Evolutionary conservation across 2,113 vertebrate genomes (phyloP).

Genomic region (Semicossyphus pulcher): DNA sequence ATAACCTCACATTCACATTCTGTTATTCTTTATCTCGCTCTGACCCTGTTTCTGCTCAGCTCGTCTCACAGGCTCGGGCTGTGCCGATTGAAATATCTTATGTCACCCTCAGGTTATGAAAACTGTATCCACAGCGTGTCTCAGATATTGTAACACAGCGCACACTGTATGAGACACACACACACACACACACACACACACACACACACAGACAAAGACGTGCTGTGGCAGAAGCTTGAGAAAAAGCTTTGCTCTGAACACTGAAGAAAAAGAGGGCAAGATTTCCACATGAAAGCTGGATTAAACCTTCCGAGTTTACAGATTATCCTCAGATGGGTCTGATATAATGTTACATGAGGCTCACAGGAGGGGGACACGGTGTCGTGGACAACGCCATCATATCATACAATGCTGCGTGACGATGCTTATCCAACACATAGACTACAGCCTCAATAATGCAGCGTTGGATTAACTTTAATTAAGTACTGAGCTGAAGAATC

Average conservation of each 20-base stretch:
- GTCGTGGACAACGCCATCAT: background rate
- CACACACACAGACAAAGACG: slow-evolving; percentile 30
- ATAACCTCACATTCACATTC: slow-evolving; percentile 36
- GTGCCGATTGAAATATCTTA: slow-evolving; percentile 33
- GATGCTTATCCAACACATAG: no score
- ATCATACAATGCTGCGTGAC: no score
- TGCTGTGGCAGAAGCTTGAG: slow-evolving; percentile 8
- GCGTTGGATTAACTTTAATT: no score
- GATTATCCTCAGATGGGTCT: background rate
- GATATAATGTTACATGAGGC: background rate
- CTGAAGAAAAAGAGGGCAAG: slow-evolving; percentile 5
- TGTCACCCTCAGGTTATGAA: slow-evolving; percentile 44
- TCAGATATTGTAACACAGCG: slow-evolving; percentile 20
- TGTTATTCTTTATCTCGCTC: slow-evolving; percentile 49
- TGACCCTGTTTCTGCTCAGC: slow-evolving; percentile 53
- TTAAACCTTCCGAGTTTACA: slow-evolving; percentile 3
- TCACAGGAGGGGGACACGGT: background rate
- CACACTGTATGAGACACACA: slow-evolving; percentile 10
- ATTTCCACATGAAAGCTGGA: slow-evolving; percentile 5
- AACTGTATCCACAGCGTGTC: slow-evolving; percentile 10
- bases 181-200: slow-evolving; percentile 34
- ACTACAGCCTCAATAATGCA: no score
- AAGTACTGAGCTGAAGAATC: no score
- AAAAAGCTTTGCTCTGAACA: background rate
- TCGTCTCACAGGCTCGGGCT: slow-evolving; percentile 18